These are phyloP conservation scores for Polypedilum pembai DNA, from an alignment of 1,140 invertebrate genomes.

Conservation along the genomic window DNA sequence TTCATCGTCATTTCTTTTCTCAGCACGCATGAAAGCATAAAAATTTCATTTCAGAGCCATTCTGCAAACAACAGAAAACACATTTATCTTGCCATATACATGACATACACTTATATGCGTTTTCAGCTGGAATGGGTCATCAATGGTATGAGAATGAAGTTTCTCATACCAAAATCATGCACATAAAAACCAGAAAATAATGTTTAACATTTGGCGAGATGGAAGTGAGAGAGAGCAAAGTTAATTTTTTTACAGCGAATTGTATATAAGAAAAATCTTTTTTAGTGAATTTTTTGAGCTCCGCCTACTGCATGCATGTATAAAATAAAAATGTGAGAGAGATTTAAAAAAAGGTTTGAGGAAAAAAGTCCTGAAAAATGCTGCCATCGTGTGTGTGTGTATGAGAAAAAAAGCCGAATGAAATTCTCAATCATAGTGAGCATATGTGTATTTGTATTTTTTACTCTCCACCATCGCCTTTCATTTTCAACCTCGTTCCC, in stretches of 20 bases:
- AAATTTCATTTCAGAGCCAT: too few relatives aligned
- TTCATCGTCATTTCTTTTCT: background rate
- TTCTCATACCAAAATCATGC: background rate
- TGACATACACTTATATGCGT: background rate
- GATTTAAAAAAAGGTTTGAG: background rate
- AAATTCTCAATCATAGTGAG: too few relatives aligned
- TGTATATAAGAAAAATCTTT: background rate
- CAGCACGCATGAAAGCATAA: background rate
- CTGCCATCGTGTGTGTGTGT: background rate
- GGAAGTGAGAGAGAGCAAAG: background rate
- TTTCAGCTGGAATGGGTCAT: too few relatives aligned
- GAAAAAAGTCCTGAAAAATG: background rate
- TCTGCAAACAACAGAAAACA: background rate
- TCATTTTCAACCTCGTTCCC: background rate
- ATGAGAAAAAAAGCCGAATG: background rate
- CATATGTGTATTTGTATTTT: too few relatives aligned
- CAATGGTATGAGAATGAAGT: background rate
- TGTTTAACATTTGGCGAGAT: conserved; percentile 24
- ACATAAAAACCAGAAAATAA: conserved; percentile 18
- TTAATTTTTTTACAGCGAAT: background rate
- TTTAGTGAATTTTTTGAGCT: conserved; percentile 21
- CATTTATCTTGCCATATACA: background rate
- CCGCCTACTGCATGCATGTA: background rate
- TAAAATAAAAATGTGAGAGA: background rate
- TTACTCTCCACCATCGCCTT: background rate